phyloP scores from a whole-genome alignment of 2,888 invertebrate genomes.

The Epistrophe grossulariae region DNA sequence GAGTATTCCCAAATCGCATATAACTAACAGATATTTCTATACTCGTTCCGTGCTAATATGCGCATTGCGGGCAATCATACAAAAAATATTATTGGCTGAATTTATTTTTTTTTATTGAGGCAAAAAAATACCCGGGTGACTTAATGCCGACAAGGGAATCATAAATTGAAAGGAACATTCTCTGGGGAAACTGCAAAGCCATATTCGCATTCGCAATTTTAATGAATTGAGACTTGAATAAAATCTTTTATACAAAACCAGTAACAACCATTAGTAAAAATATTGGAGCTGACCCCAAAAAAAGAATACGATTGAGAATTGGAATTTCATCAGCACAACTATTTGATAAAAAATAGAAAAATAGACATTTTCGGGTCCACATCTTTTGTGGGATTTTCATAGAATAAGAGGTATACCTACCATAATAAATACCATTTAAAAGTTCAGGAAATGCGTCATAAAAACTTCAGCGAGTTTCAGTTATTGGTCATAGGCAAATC shows the following conservation, averaged over 20 bases:
- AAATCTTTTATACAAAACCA: conserved; percentile 12
- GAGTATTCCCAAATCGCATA: not conserved
- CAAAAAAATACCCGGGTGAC: not conserved
- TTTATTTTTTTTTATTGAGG: conserved; percentile 10
- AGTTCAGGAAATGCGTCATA: too few species aligned
- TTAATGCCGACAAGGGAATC: not conserved
- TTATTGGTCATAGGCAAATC: too few species aligned
- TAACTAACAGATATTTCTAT: not conserved
- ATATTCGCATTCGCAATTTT: not conserved
- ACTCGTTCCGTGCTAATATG: not conserved
- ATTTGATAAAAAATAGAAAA: too few species aligned
- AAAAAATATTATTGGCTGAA: not conserved
- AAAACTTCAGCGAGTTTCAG: too few species aligned
- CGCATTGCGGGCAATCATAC: not conserved
- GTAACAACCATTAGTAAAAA: not conserved
- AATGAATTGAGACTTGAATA: conserved; percentile 15
- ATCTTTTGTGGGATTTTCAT: too few species aligned
- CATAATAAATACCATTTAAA: too few species aligned
- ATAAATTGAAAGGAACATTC: conserved; percentile 16
- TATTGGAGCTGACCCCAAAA: not conserved
- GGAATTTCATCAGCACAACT: not conserved
- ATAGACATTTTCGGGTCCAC: too few species aligned
- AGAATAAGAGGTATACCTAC: too few species aligned
- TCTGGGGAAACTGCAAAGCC: not conserved
- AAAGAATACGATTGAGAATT: not conserved